phyloP scores from a whole-genome alignment of 2,113 vertebrate genomes.

The Heterotilapia buettikoferi region DNA sequence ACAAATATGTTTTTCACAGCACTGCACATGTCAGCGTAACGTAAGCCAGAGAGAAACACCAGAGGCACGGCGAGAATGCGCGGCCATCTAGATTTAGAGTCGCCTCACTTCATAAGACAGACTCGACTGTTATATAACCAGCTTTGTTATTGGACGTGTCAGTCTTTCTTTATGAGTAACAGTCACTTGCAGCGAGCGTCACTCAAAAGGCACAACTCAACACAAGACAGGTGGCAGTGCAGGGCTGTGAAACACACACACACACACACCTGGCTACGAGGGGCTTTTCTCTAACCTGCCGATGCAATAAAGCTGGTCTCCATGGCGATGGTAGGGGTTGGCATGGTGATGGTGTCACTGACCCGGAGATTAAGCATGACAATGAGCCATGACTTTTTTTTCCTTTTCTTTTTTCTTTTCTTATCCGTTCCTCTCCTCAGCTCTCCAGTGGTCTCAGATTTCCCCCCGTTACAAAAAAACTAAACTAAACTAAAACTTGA shows the following conservation, averaged over 20 bases:
- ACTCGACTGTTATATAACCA: neutral
- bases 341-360: conserved; percentile 69
- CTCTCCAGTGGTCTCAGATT: conserved; percentile 31
- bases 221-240: conserved; percentile 34
- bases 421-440: neutral
- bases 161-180: neutral
- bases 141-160: neutral
- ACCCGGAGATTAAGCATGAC: conserved; percentile 67
- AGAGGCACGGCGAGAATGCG: neutral
- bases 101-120: neutral
- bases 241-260: neutral
- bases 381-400: conserved; percentile 43
- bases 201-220: conserved; percentile 5
- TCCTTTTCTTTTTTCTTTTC: neutral
- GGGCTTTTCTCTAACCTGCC: conserved; percentile 35
- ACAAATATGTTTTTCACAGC: neutral
- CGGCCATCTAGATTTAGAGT: neutral
- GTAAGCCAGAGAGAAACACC: neutral
- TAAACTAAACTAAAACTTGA: neutral
- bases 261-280: conserved; percentile 32
- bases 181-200: neutral
- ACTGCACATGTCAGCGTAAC: accelerated
- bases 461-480: neutral
- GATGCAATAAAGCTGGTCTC: conserved; percentile 61
- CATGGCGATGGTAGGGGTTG: conserved; percentile 61